These are phyloP conservation scores for Epistrophe eligans DNA, from an alignment of 2,888 invertebrate genomes.

Conservation along the genomic window DNA sequence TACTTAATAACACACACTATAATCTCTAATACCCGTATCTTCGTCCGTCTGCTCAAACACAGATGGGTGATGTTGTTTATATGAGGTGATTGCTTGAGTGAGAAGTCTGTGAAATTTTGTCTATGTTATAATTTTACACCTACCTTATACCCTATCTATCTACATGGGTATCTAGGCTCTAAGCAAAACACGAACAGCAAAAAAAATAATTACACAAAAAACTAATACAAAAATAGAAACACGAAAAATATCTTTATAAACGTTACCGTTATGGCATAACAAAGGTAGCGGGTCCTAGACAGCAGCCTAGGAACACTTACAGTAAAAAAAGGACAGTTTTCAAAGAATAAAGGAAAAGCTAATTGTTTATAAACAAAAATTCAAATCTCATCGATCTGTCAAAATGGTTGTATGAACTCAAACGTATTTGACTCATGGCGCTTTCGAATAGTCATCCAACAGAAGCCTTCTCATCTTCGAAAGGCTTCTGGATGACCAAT, in stretches of 20 bases:
- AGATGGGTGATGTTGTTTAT: constrained; percentile 35
- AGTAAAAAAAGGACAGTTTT: not conserved
- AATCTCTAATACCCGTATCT: constrained; percentile 26
- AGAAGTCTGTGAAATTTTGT: constrained; percentile 31
- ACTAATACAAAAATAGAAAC: not conserved
- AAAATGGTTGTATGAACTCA: too few species aligned
- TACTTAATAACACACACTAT: constrained; percentile 51
- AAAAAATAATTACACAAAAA: not conserved
- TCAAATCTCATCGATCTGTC: too few species aligned
- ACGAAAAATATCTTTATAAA: not conserved
- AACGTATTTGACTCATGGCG: too few species aligned
- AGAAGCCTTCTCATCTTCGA: too few species aligned
- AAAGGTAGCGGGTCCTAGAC: not conserved
- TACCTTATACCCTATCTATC: not conserved
- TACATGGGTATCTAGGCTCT: not conserved
- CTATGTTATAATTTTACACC: constrained; percentile 11
- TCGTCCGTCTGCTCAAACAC: constrained; percentile 15
- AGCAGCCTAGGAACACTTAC: not conserved
- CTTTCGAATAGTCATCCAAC: too few species aligned
- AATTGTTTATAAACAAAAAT: too few species aligned
- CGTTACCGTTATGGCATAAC: not conserved
- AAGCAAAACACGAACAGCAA: constrained; percentile 1
- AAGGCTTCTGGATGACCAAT: too few species aligned
- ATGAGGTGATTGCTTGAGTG: constrained; percentile 45
- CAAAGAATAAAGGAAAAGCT: not conserved